phyloP scores from a whole-genome alignment of 2,797 vertebrate species.

The Otus scops region DNA sequence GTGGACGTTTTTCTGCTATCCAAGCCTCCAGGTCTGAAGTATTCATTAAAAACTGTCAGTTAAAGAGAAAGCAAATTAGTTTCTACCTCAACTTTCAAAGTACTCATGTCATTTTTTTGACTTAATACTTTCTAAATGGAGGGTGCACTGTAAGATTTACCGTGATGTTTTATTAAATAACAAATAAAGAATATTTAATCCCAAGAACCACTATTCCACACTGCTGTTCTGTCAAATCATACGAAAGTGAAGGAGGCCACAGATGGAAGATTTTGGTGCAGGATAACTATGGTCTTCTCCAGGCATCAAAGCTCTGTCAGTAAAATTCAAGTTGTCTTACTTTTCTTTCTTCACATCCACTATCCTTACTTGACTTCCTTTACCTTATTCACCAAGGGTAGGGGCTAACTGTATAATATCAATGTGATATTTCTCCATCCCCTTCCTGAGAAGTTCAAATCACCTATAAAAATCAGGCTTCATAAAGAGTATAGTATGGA shows the following conservation, averaged over 20 bases:
- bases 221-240: background rate
- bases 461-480: background rate
- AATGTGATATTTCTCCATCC: background rate
- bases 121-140: background rate
- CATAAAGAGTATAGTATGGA: background rate
- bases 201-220: background rate
- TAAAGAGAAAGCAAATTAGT: background rate
- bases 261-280: background rate
- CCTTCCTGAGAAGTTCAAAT: background rate
- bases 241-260: background rate
- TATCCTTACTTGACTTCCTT: background rate
- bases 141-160: background rate
- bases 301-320: background rate
- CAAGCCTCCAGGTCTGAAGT: constrained; percentile 84
- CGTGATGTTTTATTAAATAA: background rate
- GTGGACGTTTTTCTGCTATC: constrained; percentile 76
- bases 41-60: constrained; percentile 82
- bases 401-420: background rate
- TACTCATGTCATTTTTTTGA: background rate
- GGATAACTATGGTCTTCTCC: background rate
- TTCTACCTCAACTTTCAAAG: background rate
- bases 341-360: background rate
- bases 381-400: background rate
- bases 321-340: background rate
- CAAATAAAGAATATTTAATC: background rate